Base-by-base conservation (phyloP, 2,888 invertebrate genomes). In the Rhabditoides inermis region DNA sequence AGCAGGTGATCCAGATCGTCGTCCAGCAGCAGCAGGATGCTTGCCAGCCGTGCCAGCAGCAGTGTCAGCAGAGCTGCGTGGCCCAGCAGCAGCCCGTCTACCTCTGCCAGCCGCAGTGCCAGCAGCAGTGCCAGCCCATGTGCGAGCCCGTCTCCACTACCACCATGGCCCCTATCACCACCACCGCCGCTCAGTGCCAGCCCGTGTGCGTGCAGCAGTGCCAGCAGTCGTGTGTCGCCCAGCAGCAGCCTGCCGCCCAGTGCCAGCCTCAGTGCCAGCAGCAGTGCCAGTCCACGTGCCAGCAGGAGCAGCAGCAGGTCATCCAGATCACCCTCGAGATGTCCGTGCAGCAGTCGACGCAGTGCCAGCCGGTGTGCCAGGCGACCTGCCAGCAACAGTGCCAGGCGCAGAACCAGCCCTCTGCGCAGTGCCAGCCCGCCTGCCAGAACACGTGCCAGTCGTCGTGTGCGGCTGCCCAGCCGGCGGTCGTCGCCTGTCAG, bases 201-300 rank as follows among this genome's bases (percentile, higher is more conserved):
- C 57, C 63, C 44, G 55, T 54, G 47, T n/a, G n/a, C n/a, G 47
- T 52, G 32, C 56, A 54, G 35, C 54, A 52, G 27, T 55, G 56
- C 45, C 48, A 61, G 30, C 55, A 55, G 36, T 44, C 47, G 20
- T 60, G 60, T 46, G 45, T 44, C 36, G 30, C 52, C 26, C 57
- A 51, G 45, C 45, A 50, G 26, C 20, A 44, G 10, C 52, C 54
- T 12, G 4, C 42, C 3, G 42, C 25, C 25, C 23, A 26, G 15
- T 22, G 27, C 1, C 22, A 10, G 12, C 25, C 32, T n/a, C 53
- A 53, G 37, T 26, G 48, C 32, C 28, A n/a, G 28, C 54, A 54
- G 39, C 61, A 61, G 55, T 64, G 64, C 48, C 55, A 56, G 40
- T 48, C 49, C n/a, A 50, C 59, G 25, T 58, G 64, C 47, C 27